These are phyloP conservation scores for Zaprionus gabonicus DNA, from an alignment of 1,140 invertebrate species.

Conservation along the genomic window DNA sequence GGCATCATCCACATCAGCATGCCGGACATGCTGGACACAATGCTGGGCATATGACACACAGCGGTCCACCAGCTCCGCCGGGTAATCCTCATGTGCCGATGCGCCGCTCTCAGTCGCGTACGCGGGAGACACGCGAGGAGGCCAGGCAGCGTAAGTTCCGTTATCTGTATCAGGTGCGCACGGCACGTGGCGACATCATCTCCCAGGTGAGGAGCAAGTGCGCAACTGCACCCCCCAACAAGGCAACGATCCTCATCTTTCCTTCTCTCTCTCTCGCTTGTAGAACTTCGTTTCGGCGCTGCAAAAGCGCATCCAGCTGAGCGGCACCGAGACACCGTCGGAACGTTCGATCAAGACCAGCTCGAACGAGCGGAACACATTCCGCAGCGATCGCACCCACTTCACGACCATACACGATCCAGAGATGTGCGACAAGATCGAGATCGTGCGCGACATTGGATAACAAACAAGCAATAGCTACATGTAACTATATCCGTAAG, in stretches of 20 bases:
- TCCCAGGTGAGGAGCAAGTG: slow-evolving; percentile 88
- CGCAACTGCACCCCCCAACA: not conserved
- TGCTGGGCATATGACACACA: slow-evolving; percentile 52
- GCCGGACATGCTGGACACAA: slow-evolving; percentile 30
- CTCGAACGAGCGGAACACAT: slow-evolving; percentile 88
- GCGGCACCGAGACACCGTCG: slow-evolving; percentile 82
- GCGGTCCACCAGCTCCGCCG: slow-evolving; percentile 50
- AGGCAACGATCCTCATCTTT: not conserved
- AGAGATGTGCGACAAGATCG: slow-evolving; percentile 83
- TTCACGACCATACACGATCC: slow-evolving; percentile 85
- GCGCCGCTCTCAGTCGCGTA: slow-evolving; percentile 68
- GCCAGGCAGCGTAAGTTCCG: slow-evolving; percentile 92
- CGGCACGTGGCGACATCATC: slow-evolving; percentile 94
- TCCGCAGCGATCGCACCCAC: slow-evolving; percentile 90
- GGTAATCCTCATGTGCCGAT: slow-evolving; percentile 59
- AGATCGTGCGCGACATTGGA: slow-evolving; percentile 84
- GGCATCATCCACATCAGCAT: slow-evolving; percentile 75
- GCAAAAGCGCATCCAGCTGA: slow-evolving; percentile 88
- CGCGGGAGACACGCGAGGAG: slow-evolving; percentile 90
- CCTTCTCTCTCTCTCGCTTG: slow-evolving; percentile 46
- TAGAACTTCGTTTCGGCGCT: slow-evolving; percentile 93
- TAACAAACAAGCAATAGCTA: slow-evolving; percentile 84
- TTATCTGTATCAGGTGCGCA: slow-evolving; percentile 94
- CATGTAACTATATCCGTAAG: slow-evolving; percentile 82
- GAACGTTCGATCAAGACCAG: slow-evolving; percentile 85